Conservation (phyloP, 2,797 vertebrate genomes). For the Scolopax rusticola region DNA sequence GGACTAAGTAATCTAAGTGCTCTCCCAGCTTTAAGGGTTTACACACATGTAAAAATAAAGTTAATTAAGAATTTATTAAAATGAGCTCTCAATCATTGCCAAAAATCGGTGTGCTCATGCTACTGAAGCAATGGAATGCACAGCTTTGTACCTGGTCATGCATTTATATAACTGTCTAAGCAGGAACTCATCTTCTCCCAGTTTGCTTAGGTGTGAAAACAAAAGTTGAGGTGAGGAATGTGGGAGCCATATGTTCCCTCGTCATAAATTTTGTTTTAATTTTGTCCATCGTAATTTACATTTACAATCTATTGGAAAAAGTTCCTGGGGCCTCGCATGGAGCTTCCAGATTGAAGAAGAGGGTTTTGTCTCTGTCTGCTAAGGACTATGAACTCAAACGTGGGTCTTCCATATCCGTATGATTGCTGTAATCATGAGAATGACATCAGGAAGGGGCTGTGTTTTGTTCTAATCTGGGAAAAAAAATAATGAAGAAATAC, state of each 20-base stretch:
- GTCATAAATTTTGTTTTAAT: not conserved
- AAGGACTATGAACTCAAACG: not conserved
- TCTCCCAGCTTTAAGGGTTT: not conserved
- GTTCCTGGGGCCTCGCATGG: not conserved
- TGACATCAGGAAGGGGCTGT: not conserved
- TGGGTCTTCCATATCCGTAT: rapidly evolving
- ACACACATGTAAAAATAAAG: not conserved
- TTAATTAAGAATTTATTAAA: not conserved
- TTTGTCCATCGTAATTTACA: not conserved
- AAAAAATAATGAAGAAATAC: not conserved
- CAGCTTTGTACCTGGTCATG: not conserved
- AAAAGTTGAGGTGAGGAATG: not conserved
- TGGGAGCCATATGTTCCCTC: not conserved
- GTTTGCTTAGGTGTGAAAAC: not conserved
- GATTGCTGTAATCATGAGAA: not conserved
- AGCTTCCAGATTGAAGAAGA: not conserved
- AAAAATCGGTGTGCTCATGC: rapidly evolving
- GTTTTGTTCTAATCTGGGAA: not conserved
- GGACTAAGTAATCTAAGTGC: not conserved
- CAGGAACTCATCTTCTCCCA: not conserved
- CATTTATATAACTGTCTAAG: not conserved
- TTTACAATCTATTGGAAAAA: not conserved
- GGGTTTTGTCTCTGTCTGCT: not conserved
- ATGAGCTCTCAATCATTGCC: not conserved
- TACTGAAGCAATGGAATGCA: not conserved